Conservation (phyloP, 2,888 invertebrate species). For the Leptarthrus brevirostris region DNA sequence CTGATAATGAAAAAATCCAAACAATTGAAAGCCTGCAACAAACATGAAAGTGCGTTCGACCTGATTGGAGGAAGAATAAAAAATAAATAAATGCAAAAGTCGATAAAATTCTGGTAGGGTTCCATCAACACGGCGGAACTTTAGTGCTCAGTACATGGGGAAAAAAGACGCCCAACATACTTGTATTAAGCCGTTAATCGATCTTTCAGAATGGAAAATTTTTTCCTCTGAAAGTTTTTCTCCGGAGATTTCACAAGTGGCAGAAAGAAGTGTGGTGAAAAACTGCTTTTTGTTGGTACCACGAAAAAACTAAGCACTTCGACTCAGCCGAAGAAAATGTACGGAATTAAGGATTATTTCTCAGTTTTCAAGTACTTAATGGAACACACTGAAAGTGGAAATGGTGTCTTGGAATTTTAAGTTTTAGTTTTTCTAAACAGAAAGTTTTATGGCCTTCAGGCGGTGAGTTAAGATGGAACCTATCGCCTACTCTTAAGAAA, state of each 20-base stretch:
- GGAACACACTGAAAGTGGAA: constrained; percentile 29
- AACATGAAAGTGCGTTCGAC: constrained; percentile 31
- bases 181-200: constrained; percentile 30
- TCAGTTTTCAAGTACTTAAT: constrained; percentile 20
- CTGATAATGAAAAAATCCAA: constrained; percentile 8
- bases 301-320: constrained; percentile 25
- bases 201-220: constrained; percentile 20
- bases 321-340: constrained; percentile 11
- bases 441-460: too few species aligned
- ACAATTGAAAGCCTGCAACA: constrained; percentile 14
- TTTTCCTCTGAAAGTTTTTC: not conserved
- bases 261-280: constrained; percentile 32
- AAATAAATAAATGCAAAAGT: constrained; percentile 11
- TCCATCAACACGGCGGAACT: constrained; percentile 4
- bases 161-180: constrained; percentile 17
- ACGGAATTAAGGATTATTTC: constrained; percentile 4
- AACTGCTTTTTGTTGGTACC: constrained; percentile 27
- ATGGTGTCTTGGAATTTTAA: not conserved
- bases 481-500: too few species aligned
- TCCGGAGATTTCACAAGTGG: constrained; percentile 6
- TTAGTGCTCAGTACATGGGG: constrained; percentile 9
- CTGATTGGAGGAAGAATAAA: constrained; percentile 10
- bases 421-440: not conserved
- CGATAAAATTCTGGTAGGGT: constrained; percentile 30
- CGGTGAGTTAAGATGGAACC: too few species aligned